phyloP scores from a whole-genome alignment of 2,113 vertebrate genomes.

The Galbula dea region DNA sequence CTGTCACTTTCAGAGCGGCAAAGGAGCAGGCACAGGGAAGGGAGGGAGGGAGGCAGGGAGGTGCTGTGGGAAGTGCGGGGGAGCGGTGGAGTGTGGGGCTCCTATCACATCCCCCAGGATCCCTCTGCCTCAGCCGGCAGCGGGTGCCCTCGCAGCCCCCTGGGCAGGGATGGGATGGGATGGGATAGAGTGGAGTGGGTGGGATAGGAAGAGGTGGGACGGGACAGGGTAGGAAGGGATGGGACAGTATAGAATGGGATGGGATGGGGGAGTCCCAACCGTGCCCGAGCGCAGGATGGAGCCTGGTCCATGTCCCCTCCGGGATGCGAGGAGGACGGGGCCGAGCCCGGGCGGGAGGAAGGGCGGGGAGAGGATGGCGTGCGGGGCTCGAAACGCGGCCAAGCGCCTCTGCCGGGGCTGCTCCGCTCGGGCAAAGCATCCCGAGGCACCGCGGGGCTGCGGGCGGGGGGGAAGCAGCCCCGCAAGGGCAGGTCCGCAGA shows the following conservation, averaged over 20 bases:
- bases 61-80: neutral
- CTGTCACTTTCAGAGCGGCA: neutral
- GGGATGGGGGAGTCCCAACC: slow-evolving; percentile 19
- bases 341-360: neutral
- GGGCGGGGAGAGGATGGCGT: neutral
- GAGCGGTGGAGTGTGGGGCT: neutral
- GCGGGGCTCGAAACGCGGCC: neutral
- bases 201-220: too few species aligned
- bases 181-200: too few species aligned
- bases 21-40: neutral
- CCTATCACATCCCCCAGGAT: neutral
- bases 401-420: neutral
- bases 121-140: neutral
- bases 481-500: slow-evolving; percentile 20
- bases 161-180: too few species aligned
- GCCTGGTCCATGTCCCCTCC: neutral
- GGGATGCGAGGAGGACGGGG: neutral
- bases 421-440: neutral
- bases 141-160: neutral
- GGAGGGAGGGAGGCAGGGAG: neutral
- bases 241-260: too few species aligned
- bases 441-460: neutral
- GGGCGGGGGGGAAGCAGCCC: neutral
- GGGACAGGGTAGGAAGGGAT: too few species aligned
- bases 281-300: neutral